A percentile compares a stretch with the other conserved stretches of the same genome.
Conservation (phyloP, 2,113 vertebrate species). For the Tonatia bakeri region DNA sequence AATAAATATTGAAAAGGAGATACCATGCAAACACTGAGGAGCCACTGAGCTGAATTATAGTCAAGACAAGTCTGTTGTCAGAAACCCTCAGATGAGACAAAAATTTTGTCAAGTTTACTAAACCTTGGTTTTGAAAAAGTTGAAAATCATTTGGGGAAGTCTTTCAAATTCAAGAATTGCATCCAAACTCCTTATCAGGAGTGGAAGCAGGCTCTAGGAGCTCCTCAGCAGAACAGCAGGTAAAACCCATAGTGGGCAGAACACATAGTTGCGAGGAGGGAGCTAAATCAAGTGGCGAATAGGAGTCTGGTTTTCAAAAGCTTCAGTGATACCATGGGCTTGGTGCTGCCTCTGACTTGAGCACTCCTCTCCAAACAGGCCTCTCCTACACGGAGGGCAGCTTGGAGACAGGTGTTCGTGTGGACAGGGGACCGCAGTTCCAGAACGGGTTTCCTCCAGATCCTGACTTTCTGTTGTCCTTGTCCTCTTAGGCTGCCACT, state of each 20-base stretch:
- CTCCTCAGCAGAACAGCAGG: neutral
- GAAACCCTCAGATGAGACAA: neutral
- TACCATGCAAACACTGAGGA: neutral
- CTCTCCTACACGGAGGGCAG: neutral
- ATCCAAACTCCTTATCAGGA: neutral
- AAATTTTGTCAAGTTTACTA: neutral
- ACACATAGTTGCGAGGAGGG: too few species aligned
- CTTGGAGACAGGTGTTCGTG: neutral
- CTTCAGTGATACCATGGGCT: neutral
- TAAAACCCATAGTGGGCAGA: neutral
- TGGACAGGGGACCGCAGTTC: neutral
- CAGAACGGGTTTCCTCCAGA: slow-evolving; percentile 50
- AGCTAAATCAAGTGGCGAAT: neutral
- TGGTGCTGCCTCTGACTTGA: neutral
- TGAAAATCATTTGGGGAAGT: neutral
- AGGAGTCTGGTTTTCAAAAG: neutral
- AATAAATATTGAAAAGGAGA: neutral
- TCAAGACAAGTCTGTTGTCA: neutral
- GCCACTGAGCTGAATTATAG: neutral
- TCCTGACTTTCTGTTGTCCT: slow-evolving; percentile 72
- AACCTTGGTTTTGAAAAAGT: neutral
- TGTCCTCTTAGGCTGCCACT: slow-evolving; percentile 71
- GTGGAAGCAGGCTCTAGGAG: neutral
- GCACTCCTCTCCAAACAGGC: neutral
- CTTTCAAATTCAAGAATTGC: neutral